A percentile compares a stretch with the other conserved stretches of the same genome.
These are phyloP conservation scores for Porites divaricata DNA, from an alignment of 92 coral and sea anemone genomes.

Conservation along the genomic window DNA sequence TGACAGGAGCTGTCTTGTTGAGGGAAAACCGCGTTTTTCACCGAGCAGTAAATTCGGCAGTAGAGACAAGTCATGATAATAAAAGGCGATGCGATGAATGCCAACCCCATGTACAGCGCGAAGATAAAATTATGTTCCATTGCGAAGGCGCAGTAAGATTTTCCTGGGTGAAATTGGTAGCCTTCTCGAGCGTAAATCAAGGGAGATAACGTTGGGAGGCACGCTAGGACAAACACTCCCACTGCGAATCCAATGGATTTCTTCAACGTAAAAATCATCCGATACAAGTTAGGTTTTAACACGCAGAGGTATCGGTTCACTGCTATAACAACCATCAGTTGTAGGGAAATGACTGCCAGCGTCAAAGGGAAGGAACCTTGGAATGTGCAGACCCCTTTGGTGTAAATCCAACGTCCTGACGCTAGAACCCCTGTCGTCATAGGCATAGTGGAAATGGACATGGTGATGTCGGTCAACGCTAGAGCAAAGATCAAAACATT, in stretches of 20 bases:
- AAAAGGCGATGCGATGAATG: slow-evolving; percentile 9
- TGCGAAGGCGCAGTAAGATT: slow-evolving; percentile 32
- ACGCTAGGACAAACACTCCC: not conserved
- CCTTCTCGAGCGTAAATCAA: slow-evolving; percentile 18
- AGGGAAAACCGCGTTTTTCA: slow-evolving; percentile 11
- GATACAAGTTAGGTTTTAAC: slow-evolving; percentile 11
- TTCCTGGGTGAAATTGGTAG: slow-evolving; percentile 33
- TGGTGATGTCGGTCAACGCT: slow-evolving; percentile 15
- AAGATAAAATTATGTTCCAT: slow-evolving; percentile 29
- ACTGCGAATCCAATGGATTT: slow-evolving; percentile 23
- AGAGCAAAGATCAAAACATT: slow-evolving; percentile 19
- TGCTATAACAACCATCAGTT: slow-evolving; percentile 14
- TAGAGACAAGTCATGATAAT: slow-evolving; percentile 20
- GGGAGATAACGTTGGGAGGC: slow-evolving; percentile 14
- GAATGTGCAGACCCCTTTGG: not conserved
- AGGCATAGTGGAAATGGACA: slow-evolving; percentile 28
- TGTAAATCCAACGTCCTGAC: slow-evolving; percentile 27
- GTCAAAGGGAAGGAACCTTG: slow-evolving; percentile 33
- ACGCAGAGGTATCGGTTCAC: slow-evolving; percentile 28
- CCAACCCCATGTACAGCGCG: slow-evolving; percentile 18
- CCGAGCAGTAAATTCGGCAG: slow-evolving; percentile 17
- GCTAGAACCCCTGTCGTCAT: slow-evolving; percentile 9
- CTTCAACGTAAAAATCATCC: slow-evolving; percentile 11
- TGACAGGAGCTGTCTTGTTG: not conserved
- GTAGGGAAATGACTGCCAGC: slow-evolving; percentile 8